These are phyloP conservation scores for Sylvietta virens DNA, from an alignment of 2,113 vertebrate genomes.

Conservation along the genomic window DNA sequence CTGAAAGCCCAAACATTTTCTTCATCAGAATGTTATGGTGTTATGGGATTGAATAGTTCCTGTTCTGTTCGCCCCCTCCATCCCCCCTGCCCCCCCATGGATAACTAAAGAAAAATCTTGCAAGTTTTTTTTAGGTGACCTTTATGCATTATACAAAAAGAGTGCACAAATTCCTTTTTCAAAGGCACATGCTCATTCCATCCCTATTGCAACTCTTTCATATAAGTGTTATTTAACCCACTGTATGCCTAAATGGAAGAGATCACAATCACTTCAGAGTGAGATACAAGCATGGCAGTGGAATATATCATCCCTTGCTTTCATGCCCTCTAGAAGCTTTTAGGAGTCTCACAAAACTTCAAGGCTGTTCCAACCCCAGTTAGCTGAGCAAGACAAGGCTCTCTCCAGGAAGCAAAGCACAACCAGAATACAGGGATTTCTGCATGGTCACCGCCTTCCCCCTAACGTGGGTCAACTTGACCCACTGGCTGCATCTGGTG, in stretches of 20 bases:
- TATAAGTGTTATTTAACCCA: background rate
- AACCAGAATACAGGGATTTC: fast-evolving
- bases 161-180: background rate
- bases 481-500: background rate
- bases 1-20: background rate
- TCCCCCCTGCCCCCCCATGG: fast-evolving
- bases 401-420: background rate
- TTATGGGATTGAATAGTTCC: too few relatives aligned
- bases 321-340: background rate
- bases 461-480: background rate
- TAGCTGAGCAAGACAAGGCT: background rate
- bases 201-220: background rate
- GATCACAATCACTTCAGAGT: background rate
- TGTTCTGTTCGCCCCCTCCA: background rate
- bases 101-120: background rate
- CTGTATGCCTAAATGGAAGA: background rate
- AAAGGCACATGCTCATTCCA: background rate
- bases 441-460: background rate
- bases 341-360: background rate
- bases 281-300: fast-evolving
- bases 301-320: fast-evolving
- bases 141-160: background rate
- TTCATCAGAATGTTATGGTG: background rate
- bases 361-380: background rate
- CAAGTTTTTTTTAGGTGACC: background rate